phyloP scores from a whole-genome alignment of 2,113 vertebrate species.

The Callospermophilus lateralis region DNA sequence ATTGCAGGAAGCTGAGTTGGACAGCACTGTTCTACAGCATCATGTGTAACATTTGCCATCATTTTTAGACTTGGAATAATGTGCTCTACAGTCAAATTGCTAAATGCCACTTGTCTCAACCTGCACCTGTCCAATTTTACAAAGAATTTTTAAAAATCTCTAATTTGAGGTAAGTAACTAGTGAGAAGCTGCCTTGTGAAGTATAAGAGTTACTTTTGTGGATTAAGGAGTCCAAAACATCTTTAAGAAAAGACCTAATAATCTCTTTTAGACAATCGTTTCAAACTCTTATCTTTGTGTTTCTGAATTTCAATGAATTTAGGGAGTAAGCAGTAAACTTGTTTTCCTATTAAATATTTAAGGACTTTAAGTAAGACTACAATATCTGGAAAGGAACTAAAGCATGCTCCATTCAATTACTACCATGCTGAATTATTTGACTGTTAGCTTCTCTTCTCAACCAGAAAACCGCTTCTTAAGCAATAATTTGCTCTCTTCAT shows the following conservation, averaged over 20 bases:
- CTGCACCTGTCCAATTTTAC: conserved; percentile 75
- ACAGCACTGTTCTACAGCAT: conserved; percentile 5
- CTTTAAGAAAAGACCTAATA: conserved; percentile 70
- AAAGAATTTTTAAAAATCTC: conserved; percentile 78
- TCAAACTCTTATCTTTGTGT: conserved; percentile 61
- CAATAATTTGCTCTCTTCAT: conserved; percentile 24
- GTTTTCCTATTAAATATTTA: conserved; percentile 73
- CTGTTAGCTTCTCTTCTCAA: conserved; percentile 18
- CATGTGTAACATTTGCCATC: conserved; percentile 57
- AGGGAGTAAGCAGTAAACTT: conserved; percentile 66
- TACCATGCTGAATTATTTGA: conserved; percentile 49
- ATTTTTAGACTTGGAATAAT: conserved; percentile 78
- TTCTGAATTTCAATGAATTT: conserved; percentile 77
- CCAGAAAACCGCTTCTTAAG: conserved; percentile 54
- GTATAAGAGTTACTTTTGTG: conserved; percentile 64
- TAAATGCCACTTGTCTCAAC: conserved; percentile 81
- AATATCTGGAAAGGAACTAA: conserved; percentile 36
- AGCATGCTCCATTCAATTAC: neutral
- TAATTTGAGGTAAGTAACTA: conserved; percentile 77
- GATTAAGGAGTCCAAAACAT: conserved; percentile 72
- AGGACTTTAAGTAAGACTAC: conserved; percentile 56
- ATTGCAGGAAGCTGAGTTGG: conserved; percentile 1
- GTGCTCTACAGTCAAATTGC: conserved; percentile 62
- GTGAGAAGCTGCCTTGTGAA: conserved; percentile 68
- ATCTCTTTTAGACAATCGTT: conserved; percentile 68